Conservation (phyloP, 2,113 vertebrate genomes). For the Panurus biarmicus region DNA sequence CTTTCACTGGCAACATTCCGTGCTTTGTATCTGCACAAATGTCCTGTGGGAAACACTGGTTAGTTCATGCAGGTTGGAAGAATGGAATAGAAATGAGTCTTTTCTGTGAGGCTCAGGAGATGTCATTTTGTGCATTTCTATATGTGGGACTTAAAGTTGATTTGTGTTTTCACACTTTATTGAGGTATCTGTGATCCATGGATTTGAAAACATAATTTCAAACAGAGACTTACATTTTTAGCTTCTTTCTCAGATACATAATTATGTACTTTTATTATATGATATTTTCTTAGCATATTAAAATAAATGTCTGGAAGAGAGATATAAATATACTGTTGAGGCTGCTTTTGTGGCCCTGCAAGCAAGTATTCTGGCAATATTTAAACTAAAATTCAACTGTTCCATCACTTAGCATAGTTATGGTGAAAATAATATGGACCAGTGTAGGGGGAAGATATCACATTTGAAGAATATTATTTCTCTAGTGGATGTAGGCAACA, state of each 20-base stretch:
- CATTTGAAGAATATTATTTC: neutral
- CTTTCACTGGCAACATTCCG: neutral
- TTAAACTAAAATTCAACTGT: neutral
- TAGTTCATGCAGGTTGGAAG: neutral
- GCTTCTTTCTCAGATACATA: neutral
- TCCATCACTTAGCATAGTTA: neutral
- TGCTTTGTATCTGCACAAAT: neutral
- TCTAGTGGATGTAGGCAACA: neutral
- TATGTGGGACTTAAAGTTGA: neutral
- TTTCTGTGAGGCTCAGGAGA: neutral
- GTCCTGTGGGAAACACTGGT: neutral
- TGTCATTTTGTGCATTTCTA: neutral
- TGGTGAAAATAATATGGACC: neutral
- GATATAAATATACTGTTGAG: neutral
- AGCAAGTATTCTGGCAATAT: neutral
- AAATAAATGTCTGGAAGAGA: neutral
- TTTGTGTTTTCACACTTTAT: neutral
- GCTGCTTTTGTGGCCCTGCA: neutral
- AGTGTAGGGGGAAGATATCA: accelerated
- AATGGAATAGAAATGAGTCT: neutral
- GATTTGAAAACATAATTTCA: neutral
- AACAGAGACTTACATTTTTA: neutral
- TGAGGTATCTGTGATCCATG: neutral
- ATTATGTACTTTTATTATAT: neutral
- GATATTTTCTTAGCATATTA: neutral